Evolutionary conservation across 2,113 vertebrate species (phyloP), one percentile per base, ranked within the genome.

Genomic region (Cyprinodon tularosa): DNA sequence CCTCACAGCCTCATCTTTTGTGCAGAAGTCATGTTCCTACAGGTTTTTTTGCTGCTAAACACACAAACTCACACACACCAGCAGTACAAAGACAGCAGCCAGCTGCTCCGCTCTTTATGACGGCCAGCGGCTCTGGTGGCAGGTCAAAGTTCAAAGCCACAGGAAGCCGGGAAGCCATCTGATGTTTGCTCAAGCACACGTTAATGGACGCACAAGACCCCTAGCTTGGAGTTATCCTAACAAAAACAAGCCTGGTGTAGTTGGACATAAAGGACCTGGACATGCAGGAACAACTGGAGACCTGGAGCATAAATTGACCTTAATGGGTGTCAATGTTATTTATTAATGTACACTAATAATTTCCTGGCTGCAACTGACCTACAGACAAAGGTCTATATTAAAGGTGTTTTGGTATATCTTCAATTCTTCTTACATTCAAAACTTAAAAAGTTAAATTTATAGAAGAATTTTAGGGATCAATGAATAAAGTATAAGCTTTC

Each of bases 121-220:
- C 38, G 73, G 73, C 86, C 38, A 29, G 39, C 42, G 22, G 57
- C 2, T 50, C 59, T 65, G 72, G 53, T 22, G 57, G 50, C 78
- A 17, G 70, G 81, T 85, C 77, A 84, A 65, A 86, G 85, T 73
- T 86, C 82, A 84, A 84, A 86, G 77, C 71, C n/a, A 38, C 81
- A 47, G 79, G 77, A 81, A 71, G 79, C 68, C 39, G 69, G 29
- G 69, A 61, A 39, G 74, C 44, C 22, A 60, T 50, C 45, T 77
- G 66, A 77, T 76, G 53, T 81, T 62, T 11, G 11, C 64, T 39
- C n/a, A 62, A 1, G 65, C 20, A 65, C 65, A 59, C 3, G 29
- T 62, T 47, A 36, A 12, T 36, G n/a, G 36, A 37, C 63, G 60
- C 6, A 3, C 3, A 12, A 14, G 59, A 69, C 39, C 70, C 50